Evolutionary conservation across 2,888 invertebrate species (phyloP).

Genomic region (Melikaiella ostensackeni): DNA sequence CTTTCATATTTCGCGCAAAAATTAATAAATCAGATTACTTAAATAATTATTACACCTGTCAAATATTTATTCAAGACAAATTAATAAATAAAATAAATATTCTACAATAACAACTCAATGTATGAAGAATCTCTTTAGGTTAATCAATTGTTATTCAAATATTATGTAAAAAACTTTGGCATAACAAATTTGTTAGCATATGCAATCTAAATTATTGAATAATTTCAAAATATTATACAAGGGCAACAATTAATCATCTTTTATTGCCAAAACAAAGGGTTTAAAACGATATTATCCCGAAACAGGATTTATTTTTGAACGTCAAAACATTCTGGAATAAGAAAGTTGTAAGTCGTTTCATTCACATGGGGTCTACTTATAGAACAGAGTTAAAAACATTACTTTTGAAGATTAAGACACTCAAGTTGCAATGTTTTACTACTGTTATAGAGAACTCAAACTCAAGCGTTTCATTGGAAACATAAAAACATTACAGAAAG

Average conservation of each 20-base stretch:
- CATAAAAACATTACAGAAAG: slow-evolving; percentile 23
- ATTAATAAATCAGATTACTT: too few species aligned
- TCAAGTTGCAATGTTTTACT: slow-evolving; percentile 27
- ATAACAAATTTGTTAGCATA: too few species aligned
- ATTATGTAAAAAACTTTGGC: too few species aligned
- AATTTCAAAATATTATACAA: neutral
- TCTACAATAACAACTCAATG: too few species aligned
- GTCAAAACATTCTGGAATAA: too few species aligned
- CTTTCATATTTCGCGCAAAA: too few species aligned
- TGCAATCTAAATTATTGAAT: neutral
- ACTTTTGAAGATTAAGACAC: slow-evolving; percentile 2
- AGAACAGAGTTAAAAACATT: slow-evolving; percentile 29
- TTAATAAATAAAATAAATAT: too few species aligned
- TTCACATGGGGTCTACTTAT: neutral
- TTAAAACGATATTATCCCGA: neutral
- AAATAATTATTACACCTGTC: too few species aligned
- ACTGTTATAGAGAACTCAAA: slow-evolving; percentile 20
- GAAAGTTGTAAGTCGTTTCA: neutral
- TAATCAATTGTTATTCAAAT: too few species aligned
- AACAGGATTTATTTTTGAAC: too few species aligned
- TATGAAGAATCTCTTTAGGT: too few species aligned
- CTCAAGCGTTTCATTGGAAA: slow-evolving; percentile 31
- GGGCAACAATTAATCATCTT: slow-evolving; percentile 1
- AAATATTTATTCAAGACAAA: too few species aligned
- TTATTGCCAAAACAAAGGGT: neutral